A percentile compares a stretch with the other conserved stretches of the same genome.
Evolutionary conservation across 2,113 vertebrate genomes (phyloP).

Genomic region (Pollachius pollachius): DNA sequence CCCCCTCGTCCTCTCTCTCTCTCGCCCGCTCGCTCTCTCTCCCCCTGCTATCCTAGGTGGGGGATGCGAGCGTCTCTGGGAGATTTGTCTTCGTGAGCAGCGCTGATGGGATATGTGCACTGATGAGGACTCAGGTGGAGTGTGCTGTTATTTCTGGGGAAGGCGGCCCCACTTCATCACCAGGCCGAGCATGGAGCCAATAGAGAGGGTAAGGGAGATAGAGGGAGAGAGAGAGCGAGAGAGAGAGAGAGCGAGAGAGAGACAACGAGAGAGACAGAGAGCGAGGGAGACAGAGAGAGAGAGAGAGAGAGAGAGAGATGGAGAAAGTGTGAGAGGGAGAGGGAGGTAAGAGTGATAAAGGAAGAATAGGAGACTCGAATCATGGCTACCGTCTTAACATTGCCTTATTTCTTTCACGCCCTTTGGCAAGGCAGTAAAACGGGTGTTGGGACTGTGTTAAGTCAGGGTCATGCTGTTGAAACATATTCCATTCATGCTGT

Average conservation of each 20-base stretch:
- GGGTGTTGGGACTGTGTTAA: no score
- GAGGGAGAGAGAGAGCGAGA: conserved; percentile 13
- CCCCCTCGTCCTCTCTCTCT: conserved; percentile 25
- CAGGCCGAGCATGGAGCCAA: conserved; percentile 32
- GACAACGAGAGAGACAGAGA: not conserved
- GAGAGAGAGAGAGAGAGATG: not conserved
- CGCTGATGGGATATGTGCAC: conserved; percentile 69
- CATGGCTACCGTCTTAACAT: no score
- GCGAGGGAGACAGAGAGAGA: conserved; percentile 15
- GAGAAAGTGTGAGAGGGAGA: not conserved
- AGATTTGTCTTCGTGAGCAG: conserved; percentile 74
- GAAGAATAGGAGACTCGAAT: not conserved
- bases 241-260: not conserved
- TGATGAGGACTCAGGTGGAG: conserved; percentile 74
- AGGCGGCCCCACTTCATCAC: conserved; percentile 67
- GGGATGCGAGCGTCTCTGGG: conserved; percentile 62
- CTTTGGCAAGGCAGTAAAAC: no score
- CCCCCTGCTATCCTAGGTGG: conserved; percentile 40
- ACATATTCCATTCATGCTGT: no score
- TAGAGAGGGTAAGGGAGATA: not conserved
- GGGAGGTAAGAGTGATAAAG: conserved; percentile 5
- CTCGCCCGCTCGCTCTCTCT: not conserved
- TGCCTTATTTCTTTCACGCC: no score
- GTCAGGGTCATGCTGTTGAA: no score
- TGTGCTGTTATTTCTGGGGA: conserved; percentile 69